phyloP scores from a whole-genome alignment of 92 coral and sea anemone species.

The Porites rus region DNA sequence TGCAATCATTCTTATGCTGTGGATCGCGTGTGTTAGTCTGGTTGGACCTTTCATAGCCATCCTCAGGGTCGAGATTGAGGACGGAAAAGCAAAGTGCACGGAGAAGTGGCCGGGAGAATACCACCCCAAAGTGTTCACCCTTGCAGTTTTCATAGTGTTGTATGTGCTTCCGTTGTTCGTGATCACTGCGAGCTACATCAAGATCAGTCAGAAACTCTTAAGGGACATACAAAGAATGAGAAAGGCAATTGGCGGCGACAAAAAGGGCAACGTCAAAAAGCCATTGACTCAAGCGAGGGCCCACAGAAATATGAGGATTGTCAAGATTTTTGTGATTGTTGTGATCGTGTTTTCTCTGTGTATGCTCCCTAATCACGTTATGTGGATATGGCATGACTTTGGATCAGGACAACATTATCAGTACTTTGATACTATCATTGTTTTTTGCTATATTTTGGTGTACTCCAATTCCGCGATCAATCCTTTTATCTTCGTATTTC shows the following conservation, averaged over 20 bases:
- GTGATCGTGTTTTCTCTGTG: conserved; percentile 81
- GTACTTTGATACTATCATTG: conserved; percentile 55
- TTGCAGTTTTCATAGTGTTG: conserved; percentile 69
- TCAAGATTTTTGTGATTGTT: conserved; percentile 76
- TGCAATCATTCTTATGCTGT: conserved; percentile 51
- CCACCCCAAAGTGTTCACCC: conserved; percentile 74
- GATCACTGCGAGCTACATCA: conserved; percentile 74
- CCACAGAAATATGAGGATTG: conserved; percentile 86
- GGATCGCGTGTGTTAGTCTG: conserved; percentile 67
- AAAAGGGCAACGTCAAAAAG: conserved; percentile 57
- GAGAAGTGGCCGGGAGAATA: conserved; percentile 59
- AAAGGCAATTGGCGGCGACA: conserved; percentile 71
- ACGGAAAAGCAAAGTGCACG: conserved; percentile 51
- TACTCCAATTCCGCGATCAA: conserved; percentile 84
- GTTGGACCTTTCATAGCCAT: conserved; percentile 78
- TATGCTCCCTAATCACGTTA: conserved; percentile 81
- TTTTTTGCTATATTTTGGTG: conserved; percentile 77
- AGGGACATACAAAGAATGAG: conserved; percentile 80
- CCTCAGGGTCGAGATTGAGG: conserved; percentile 45
- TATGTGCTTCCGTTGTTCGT: conserved; percentile 80
- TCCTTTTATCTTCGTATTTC: conserved; percentile 86
- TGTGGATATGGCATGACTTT: conserved; percentile 91
- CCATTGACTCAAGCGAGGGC: conserved; percentile 74
- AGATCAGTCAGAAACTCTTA: conserved; percentile 81
- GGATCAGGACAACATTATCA: conserved; percentile 64